Conservation (phyloP, 2,113 vertebrate species). For the Eira barbara region DNA sequence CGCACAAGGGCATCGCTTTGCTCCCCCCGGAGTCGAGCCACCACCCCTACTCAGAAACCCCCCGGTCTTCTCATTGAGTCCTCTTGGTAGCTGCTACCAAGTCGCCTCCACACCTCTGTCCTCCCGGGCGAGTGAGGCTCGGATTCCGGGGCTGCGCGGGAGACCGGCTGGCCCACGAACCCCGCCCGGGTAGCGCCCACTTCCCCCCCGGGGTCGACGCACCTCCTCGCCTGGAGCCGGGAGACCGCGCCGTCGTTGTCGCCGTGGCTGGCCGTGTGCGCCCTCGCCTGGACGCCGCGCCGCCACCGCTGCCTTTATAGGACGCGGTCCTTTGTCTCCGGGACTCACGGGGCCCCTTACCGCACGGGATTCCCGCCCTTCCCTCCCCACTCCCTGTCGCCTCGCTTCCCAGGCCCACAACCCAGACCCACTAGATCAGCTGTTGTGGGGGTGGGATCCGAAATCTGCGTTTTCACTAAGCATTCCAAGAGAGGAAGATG, state of each 20-base stretch:
- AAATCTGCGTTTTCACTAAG: not conserved
- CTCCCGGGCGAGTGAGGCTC: not conserved
- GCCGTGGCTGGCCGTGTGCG: not conserved
- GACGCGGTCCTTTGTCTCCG: conserved; percentile 42
- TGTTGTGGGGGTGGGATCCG: not conserved
- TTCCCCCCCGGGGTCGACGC: not conserved
- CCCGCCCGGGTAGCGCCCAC: not conserved
- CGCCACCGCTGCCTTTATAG: conserved; percentile 58
- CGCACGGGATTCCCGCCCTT: not conserved
- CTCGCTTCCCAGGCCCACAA: not conserved
- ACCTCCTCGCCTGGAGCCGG: not conserved
- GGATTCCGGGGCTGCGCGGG: not conserved
- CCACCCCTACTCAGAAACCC: not conserved
- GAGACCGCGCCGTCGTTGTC: not conserved
- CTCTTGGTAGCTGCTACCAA: not conserved
- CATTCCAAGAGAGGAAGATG: not conserved
- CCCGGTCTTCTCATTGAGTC: not conserved
- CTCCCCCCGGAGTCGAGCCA: not conserved
- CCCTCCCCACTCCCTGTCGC: not conserved
- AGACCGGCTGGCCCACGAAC: not conserved
- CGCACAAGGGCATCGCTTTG: too few species aligned
- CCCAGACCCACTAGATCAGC: not conserved
- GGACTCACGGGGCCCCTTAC: not conserved
- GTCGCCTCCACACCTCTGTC: not conserved
- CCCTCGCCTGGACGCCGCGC: conserved; percentile 29